Evolutionary conservation across 2,888 invertebrate genomes (phyloP).

Genomic region (Altica lythri): DNA sequence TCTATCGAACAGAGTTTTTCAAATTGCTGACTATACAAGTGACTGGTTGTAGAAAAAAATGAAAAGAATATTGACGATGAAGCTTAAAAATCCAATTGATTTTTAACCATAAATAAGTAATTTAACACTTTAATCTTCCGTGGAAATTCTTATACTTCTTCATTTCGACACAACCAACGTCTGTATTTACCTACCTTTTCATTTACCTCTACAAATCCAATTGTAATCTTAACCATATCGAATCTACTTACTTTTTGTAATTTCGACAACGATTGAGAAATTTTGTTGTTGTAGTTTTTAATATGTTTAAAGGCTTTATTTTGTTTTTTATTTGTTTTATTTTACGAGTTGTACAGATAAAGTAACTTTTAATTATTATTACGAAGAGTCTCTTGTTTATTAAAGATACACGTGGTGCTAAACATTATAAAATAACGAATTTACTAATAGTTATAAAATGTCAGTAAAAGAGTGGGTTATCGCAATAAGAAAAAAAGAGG

Average conservation of each 20-base stretch:
- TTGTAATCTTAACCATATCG: slow-evolving; percentile 25
- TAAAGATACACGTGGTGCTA: too few relatives aligned
- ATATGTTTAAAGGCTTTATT: too few relatives aligned
- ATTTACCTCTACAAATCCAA: slow-evolving; percentile 25
- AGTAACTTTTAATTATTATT: too few relatives aligned
- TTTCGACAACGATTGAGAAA: slow-evolving; percentile 1
- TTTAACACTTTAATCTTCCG: slow-evolving; percentile 26
- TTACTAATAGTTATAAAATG: too few relatives aligned
- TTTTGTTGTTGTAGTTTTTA: slow-evolving; percentile 10
- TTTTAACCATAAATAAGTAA: slow-evolving; percentile 28
- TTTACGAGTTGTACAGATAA: too few relatives aligned
- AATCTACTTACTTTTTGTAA: slow-evolving; percentile 20
- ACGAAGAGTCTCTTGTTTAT: too few relatives aligned
- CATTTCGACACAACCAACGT: slow-evolving; percentile 21
- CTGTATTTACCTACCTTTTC: slow-evolving; percentile 28
- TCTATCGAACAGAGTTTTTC: not conserved
- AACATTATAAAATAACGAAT: too few relatives aligned
- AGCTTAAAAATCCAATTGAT: slow-evolving; percentile 14
- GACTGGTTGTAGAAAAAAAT: not conserved
- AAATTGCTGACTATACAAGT: too few relatives aligned
- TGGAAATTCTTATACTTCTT: slow-evolving; percentile 25
- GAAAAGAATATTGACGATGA: not conserved
- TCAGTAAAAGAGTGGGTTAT: too few relatives aligned
- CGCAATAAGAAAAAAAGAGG: too few relatives aligned
- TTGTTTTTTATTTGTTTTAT: too few relatives aligned